These are phyloP conservation scores for Phylloscopus trochilus DNA, from an alignment of 2,113 vertebrate species.

Conservation along the genomic window DNA sequence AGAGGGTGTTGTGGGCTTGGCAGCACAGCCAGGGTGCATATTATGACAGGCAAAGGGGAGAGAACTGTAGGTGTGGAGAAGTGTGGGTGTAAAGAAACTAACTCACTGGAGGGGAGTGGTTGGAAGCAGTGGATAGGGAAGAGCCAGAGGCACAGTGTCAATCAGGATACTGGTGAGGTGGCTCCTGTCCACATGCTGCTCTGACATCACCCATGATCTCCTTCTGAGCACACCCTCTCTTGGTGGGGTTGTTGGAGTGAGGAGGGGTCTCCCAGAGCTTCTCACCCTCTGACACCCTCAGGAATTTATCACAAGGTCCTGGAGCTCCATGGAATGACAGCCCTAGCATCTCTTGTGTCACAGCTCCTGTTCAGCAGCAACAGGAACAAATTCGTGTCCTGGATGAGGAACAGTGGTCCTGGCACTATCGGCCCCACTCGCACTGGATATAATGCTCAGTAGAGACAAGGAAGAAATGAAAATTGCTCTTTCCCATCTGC, in stretches of 20 bases:
- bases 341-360: neutral
- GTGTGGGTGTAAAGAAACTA: conserved; percentile 40
- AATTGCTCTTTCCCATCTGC: neutral
- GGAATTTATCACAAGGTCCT: neutral
- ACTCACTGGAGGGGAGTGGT: neutral
- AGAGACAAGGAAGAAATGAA: neutral
- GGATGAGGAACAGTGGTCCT: neutral
- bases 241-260: neutral
- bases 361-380: neutral
- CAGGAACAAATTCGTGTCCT: neutral
- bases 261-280: neutral
- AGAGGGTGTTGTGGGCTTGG: neutral
- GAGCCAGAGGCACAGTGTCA: conserved; percentile 4
- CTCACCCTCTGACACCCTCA: neutral
- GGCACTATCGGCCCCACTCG: neutral
- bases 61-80: neutral
- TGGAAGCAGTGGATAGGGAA: neutral
- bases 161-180: neutral
- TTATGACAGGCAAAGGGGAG: neutral
- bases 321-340: neutral
- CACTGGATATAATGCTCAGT: neutral
- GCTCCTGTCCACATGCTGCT: neutral
- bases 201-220: neutral
- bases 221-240: neutral
- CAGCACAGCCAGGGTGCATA: neutral